Conservation (phyloP, 2,113 vertebrate species). For the Erythrolamprus reginae region DNA sequence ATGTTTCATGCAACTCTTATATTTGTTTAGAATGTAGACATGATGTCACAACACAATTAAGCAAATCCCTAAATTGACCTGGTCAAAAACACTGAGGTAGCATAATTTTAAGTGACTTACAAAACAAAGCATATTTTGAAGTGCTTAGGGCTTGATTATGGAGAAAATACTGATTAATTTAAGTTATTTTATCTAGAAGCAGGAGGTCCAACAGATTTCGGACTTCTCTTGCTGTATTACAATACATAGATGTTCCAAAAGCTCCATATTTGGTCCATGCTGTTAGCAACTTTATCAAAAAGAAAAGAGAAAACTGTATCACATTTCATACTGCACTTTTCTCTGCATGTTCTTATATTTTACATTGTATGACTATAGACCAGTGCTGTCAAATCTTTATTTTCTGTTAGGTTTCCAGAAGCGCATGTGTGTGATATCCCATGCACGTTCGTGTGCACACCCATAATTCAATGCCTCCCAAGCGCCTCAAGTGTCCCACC, state of each 20-base stretch:
- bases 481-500: too few relatives aligned
- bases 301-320: neutral
- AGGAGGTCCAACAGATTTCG: neutral
- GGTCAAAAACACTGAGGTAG: neutral
- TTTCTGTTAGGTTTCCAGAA: too few relatives aligned
- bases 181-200: neutral
- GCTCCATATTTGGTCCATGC: neutral
- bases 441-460: too few relatives aligned
- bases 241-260: neutral
- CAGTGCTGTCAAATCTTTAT: too few relatives aligned
- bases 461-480: too few relatives aligned
- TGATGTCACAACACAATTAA: neutral
- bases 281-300: neutral
- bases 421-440: too few relatives aligned
- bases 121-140: neutral
- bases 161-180: neutral
- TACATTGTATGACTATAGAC: neutral
- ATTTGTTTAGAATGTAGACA: neutral
- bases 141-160: neutral
- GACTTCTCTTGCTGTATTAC: neutral
- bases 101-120: neutral
- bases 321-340: neutral
- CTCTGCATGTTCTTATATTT: neutral
- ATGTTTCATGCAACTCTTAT: neutral
- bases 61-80: neutral